Evolutionary conservation across 2,888 invertebrate genomes (phyloP), one percentile per base, ranked within the genome.

Genomic region (Laothoe populi): DNA sequence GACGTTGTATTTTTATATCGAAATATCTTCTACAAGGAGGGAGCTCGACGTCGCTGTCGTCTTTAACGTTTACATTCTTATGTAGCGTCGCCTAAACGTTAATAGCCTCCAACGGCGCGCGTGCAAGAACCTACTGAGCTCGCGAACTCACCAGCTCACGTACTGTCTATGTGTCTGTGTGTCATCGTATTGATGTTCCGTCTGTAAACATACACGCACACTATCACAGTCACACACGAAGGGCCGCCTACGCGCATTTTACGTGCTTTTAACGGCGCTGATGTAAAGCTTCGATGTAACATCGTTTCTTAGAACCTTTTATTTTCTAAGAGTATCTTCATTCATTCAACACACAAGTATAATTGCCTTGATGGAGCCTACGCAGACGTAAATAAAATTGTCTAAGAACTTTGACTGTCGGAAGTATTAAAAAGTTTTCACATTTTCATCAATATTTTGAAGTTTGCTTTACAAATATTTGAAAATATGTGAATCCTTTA

Each of bases 21-120:
- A 92, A 92, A 92, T 92, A 90, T 89, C 87, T 90, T 90, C 85
- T 85, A 81, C 83, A 35, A 86, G 85, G 85, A 88, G 88, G 86
- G 87, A 83, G 82, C 84, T 79, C 83, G 80, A 75, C 86, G 82
- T 81, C 80, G 82, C 81, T 77, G 86, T 90, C 92, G 91, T 91
- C 92, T 92, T 92, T 91, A 91, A 88, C 92, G 91, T 91, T 92
- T 90, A 92, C 92, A 91, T 92, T 92, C 91, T 92, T 92, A 92
- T 90, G 90, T 92, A 91, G 88, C 90, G 89, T 89, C 89, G 86
- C 83, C 86, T 84, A 86, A 90, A 88, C 89, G 90, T 84, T 92
- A 92, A 92, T 92, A 91, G 90, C 86, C 85, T 87, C 80, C 86
- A 82, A 77, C 83, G 84, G 77, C 82, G 83, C 82, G 86, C 79